Base-by-base conservation (phyloP, 2,888 invertebrate species). In the Parnassius smintheus region DNA sequence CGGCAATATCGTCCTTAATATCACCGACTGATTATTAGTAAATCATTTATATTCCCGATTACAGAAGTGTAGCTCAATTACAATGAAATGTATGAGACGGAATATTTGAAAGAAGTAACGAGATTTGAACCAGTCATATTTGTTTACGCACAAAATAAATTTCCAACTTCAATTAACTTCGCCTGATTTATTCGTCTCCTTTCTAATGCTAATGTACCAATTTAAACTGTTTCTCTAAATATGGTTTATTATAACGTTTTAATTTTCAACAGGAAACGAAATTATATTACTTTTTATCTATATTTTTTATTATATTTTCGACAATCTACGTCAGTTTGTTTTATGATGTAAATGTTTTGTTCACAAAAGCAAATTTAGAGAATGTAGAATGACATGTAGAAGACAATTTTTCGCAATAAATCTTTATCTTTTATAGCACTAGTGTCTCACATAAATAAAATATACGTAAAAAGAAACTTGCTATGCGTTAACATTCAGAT, bases 11-110 rank as follows among this genome's bases (percentile, higher is more conserved):
- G 55, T 45, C 55, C 45, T 44, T 48, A 13, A 53, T 13, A 60
- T 60, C 44, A 49, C 55, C 49, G 60, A 60, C 60, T 60, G 60
- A 60, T 55, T 60, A 55, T 49, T 55, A 56, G n/a, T 48, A 35
- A 56, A 56, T n/a, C 3, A 18, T n/a, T 48, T 56, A 10, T 56
- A 46, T 48, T 48, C 10, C 9, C 56, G n/a, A 48, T 55, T 55
- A 53, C 48, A 44, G 12, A 8, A 25, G 41, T 13, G 41, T 60
- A 60, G 53, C 52, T 13, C 25, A 10, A 59, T 13, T 18, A 25
- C 44, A 54, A 53, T 9, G n/a, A 10, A 25, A 22, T 11, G 12
- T 46, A 48, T 49, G 8, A 13, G 11, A 49, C 7, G 11, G 41
- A 46, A 48, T 25, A 53, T 46, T 53, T 59, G 22, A 10, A 52